A percentile compares a stretch with the other conserved stretches of the same genome.
Evolutionary conservation across 2,113 vertebrate genomes (phyloP).

Genomic region (Sinocyclocheilus anophthalmus): DNA sequence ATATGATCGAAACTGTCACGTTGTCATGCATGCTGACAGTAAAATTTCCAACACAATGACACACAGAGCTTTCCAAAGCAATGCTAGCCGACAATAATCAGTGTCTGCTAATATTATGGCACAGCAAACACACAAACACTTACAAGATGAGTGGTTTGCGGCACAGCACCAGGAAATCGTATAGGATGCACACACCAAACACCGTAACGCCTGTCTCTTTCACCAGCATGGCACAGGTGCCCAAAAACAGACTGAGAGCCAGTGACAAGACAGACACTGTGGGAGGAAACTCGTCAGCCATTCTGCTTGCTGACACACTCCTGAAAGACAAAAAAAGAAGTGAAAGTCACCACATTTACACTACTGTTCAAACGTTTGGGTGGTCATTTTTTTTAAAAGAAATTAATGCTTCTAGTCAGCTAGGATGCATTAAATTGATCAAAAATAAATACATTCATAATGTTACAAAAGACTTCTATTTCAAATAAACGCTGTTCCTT

Average conservation of each 20-base stretch:
- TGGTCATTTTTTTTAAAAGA: too few species aligned
- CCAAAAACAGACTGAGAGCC: slow-evolving; percentile 85
- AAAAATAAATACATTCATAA: background rate
- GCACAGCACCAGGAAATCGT: slow-evolving; percentile 88
- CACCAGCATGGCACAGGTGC: slow-evolving; percentile 95
- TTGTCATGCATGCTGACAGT: background rate
- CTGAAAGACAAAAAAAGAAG: slow-evolving; percentile 71
- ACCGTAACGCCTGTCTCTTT: slow-evolving; percentile 96
- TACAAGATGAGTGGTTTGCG: slow-evolving; percentile 79
- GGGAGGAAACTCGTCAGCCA: slow-evolving; percentile 77
- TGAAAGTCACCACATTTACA: background rate
- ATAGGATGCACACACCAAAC: slow-evolving; percentile 91
- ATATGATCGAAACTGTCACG: background rate
- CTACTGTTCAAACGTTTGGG: background rate
- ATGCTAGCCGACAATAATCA: background rate
- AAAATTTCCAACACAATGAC: background rate
- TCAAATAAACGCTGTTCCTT: background rate
- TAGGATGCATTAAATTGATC: background rate
- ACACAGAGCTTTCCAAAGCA: background rate
- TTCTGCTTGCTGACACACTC: slow-evolving; percentile 79
- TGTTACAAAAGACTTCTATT: background rate
- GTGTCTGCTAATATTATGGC: background rate
- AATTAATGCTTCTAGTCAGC: too few species aligned
- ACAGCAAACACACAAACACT: slow-evolving; percentile 63
- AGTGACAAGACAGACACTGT: slow-evolving; percentile 81